phyloP scores from a whole-genome alignment of 2,888 invertebrate genomes.

The Deroplatys truncata region DNA sequence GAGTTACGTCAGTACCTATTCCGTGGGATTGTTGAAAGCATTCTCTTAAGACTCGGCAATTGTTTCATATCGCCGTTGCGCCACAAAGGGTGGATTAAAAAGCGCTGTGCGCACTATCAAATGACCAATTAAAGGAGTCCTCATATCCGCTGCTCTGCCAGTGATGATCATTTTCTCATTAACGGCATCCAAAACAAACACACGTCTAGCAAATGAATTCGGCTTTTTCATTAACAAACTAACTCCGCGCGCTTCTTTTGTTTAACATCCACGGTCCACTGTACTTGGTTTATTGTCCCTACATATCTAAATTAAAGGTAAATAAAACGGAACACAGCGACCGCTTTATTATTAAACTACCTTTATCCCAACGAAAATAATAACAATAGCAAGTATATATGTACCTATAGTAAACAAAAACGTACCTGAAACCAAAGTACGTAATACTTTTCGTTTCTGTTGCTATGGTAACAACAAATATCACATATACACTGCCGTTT shows the following conservation, averaged over 20 bases:
- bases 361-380: neutral
- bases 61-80: too few species aligned
- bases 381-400: neutral
- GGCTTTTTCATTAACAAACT: neutral
- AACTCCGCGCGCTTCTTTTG: neutral
- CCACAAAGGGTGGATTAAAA: too few species aligned
- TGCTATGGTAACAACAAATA: too few species aligned
- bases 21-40: too few species aligned
- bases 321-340: neutral
- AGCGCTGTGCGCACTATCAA: neutral
- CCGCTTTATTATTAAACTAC: neutral
- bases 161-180: neutral
- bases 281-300: neutral
- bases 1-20: too few species aligned
- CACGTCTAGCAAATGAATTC: neutral
- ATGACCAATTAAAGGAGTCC: neutral
- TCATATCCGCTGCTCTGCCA: neutral
- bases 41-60: too few species aligned
- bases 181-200: neutral
- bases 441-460: too few species aligned
- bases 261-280: neutral
- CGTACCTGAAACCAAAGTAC: neutral
- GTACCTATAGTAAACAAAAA: neutral
- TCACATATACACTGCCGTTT: too few species aligned
- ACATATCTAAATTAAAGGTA: neutral